A percentile compares a stretch with the other conserved stretches of the same genome.
Evolutionary conservation across 64 coral and sea anemone genomes (phyloP).

Genomic region (Exaiptasia diaphana): DNA sequence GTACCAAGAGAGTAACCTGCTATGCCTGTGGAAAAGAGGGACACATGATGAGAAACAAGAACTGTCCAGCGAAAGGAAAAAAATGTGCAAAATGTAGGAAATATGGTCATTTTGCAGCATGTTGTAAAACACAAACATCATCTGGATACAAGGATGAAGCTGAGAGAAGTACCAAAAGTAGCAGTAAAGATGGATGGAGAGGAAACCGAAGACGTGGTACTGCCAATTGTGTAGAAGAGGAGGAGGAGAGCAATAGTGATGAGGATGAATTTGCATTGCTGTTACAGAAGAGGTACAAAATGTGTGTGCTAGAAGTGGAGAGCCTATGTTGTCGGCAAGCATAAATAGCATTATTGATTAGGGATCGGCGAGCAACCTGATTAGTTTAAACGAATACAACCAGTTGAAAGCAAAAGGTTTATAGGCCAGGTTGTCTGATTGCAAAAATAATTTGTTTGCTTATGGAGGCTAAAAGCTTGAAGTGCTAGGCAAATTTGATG

Average conservation of each 20-base stretch:
- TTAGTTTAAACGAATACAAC: constrained; percentile 4
- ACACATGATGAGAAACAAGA: constrained; percentile 2
- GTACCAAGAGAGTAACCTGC: not conserved
- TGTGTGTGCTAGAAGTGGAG: not conserved
- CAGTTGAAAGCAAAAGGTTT: not conserved
- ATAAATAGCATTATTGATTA: not conserved
- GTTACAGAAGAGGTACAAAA: not conserved
- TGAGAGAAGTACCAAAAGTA: constrained; percentile 2
- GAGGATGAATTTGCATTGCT: constrained; percentile 38
- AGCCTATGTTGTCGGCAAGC: not conserved
- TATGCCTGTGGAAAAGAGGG: constrained; percentile 19
- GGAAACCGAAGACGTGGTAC: constrained; percentile 25
- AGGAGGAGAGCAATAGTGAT: constrained; percentile 14
- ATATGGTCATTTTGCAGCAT: constrained; percentile 1
- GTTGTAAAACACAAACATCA: constrained; percentile 13
- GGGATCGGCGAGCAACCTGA: not conserved
- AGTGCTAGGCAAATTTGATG: constrained; percentile 47
- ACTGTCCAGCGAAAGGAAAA: not conserved
- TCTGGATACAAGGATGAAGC: too few relatives aligned
- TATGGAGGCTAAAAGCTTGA: constrained; percentile 18
- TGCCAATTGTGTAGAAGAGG: constrained; percentile 26
- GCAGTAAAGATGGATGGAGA: not conserved
- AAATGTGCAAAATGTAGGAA: constrained; percentile 20
- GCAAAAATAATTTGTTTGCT: too few relatives aligned
- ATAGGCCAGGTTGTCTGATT: not conserved